phyloP scores from a whole-genome alignment of 2,888 invertebrate species.

The Drosophila emarginata region DNA sequence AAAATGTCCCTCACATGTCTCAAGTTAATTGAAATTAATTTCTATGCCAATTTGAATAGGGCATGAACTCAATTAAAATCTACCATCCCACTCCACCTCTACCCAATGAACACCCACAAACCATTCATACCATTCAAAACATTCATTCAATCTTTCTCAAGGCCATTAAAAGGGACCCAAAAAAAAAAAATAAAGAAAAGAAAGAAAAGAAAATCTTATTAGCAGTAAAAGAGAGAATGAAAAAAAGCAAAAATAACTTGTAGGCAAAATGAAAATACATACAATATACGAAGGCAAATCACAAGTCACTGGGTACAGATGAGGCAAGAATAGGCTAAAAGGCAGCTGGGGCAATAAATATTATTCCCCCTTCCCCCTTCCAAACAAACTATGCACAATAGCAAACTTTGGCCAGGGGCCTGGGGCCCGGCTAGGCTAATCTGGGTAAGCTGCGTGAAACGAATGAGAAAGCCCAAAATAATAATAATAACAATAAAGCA shows the following conservation, averaged over 20 bases:
- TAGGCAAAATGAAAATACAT: too few species aligned
- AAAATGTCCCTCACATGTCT: slow-evolving; percentile 3
- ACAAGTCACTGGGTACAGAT: slow-evolving; percentile 42
- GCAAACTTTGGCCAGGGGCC: slow-evolving; percentile 27
- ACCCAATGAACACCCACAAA: slow-evolving; percentile 1
- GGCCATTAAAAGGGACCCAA: slow-evolving; percentile 62
- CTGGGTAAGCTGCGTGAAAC: slow-evolving; percentile 78
- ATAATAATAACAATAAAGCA: slow-evolving; percentile 72
- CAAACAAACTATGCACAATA: slow-evolving; percentile 44
- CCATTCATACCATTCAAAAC: neutral
- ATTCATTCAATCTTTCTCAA: slow-evolving; percentile 44
- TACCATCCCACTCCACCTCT: neutral
- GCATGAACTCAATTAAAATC: slow-evolving; percentile 67
- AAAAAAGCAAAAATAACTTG: slow-evolving; percentile 4
- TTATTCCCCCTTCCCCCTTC: slow-evolving; percentile 15
- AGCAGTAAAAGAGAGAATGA: slow-evolving; percentile 69
- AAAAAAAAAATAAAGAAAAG: too few species aligned
- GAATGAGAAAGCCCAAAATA: slow-evolving; percentile 73
- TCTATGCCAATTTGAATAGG: slow-evolving; percentile 71
- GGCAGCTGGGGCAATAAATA: slow-evolving; percentile 52
- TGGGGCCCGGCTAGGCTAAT: slow-evolving; percentile 71
- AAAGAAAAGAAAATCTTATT: slow-evolving; percentile 68
- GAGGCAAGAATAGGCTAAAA: slow-evolving; percentile 35
- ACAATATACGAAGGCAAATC: slow-evolving; percentile 45
- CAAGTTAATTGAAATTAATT: slow-evolving; percentile 76